Evolutionary conservation across 2,113 vertebrate species (phyloP).

Genomic region (Neogobius melanostomus): DNA sequence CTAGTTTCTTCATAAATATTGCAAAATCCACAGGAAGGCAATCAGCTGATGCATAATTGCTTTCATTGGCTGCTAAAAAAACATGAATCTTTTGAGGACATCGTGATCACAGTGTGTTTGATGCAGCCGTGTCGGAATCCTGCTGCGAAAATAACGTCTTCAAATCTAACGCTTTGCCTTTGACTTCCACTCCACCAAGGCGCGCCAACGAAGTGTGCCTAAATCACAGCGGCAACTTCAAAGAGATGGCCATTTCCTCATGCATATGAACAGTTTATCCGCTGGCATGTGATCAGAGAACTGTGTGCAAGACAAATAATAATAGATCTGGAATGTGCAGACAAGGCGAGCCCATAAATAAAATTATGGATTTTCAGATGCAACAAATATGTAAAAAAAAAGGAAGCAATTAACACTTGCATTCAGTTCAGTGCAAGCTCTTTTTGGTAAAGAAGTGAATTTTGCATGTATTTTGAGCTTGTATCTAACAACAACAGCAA

Average conservation of each 20-base stretch:
- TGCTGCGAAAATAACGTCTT: conserved; percentile 8
- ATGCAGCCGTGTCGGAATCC: conserved; percentile 21
- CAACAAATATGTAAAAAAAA: conserved; percentile 6
- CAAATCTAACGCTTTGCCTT: conserved; percentile 13
- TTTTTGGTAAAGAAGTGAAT: conserved; percentile 4
- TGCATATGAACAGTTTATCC: conserved; percentile 55
- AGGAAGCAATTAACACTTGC: background rate
- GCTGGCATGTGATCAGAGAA: conserved; percentile 53
- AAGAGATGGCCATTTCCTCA: conserved; percentile 53
- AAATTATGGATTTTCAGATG: background rate
- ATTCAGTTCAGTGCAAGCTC: background rate
- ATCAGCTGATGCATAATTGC: background rate
- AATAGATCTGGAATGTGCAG: conserved; percentile 21
- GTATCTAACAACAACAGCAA: conserved; percentile 1
- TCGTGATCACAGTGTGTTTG: conserved; percentile 14
- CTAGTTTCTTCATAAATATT: conserved; percentile 5
- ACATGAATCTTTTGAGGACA: conserved; percentile 1
- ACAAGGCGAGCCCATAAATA: conserved; percentile 12
- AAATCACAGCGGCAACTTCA: conserved; percentile 52
- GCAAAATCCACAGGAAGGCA: background rate
- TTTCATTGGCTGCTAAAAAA: background rate
- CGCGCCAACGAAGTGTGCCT: conserved; percentile 47
- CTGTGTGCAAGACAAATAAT: conserved; percentile 27
- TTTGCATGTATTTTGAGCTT: conserved; percentile 17
- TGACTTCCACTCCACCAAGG: conserved; percentile 39